Evolutionary conservation across 2,797 vertebrate species (phyloP).

Genomic region (Melanotaenia trifasciata): DNA sequence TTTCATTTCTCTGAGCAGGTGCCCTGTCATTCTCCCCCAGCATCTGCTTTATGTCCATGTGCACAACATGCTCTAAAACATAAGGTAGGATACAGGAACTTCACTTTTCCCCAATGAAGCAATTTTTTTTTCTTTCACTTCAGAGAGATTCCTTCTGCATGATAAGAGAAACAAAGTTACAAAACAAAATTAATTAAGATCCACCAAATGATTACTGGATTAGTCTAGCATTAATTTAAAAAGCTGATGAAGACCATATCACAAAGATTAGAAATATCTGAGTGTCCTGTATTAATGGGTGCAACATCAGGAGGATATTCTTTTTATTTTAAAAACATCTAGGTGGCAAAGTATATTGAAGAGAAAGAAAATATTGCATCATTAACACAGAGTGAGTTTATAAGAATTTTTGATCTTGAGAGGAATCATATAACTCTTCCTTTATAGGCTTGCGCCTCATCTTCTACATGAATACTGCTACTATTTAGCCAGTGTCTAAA

Average conservation of each 20-base stretch:
- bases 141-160: slow-evolving; percentile 58
- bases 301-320: slow-evolving; percentile 45
- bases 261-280: slow-evolving; percentile 59
- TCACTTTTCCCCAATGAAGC: slow-evolving; percentile 50
- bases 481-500: background rate
- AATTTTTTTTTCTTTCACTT: slow-evolving; percentile 44
- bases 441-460: slow-evolving; percentile 27
- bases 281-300: slow-evolving; percentile 51
- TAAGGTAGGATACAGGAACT: slow-evolving; percentile 43
- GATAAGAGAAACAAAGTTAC: slow-evolving; percentile 76
- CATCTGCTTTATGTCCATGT: background rate
- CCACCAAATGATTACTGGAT: slow-evolving; percentile 76
- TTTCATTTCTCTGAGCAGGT: too few relatives aligned
- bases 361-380: slow-evolving; percentile 24
- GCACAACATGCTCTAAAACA: slow-evolving; percentile 12
- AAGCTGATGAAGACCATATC: slow-evolving; percentile 65
- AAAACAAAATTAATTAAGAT: slow-evolving; percentile 83
- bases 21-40: too few relatives aligned
- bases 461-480: slow-evolving; percentile 32
- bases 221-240: slow-evolving; percentile 75
- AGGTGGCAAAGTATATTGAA: background rate
- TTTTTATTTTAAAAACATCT: slow-evolving; percentile 29
- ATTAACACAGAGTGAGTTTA: slow-evolving; percentile 25
- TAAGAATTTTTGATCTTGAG: slow-evolving; percentile 7
- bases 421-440: background rate